Base-by-base conservation (phyloP, 1,140 invertebrate species). In the Temnothorax nylanderi region DNA sequence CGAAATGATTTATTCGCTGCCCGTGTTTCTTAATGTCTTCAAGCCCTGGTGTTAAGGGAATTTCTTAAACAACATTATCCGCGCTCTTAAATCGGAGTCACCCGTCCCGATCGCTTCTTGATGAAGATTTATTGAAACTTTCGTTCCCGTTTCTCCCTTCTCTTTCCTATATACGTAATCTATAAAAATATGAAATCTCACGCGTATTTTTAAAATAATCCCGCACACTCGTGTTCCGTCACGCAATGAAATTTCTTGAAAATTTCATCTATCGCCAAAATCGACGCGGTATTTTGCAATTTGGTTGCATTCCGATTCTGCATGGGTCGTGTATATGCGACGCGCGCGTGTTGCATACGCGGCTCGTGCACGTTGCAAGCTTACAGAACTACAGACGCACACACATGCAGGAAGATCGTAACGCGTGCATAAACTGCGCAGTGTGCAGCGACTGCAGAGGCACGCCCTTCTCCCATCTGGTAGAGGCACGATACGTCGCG, bases 361-460 rank as follows among this genome's bases (percentile, higher is more conserved):
- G 60, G 21, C 62, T 58, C 72, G 41, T 74, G 88, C n/a, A 86
- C 78, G 81, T 75, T 85, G n/a, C 85, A 80, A 84, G 64, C 34
- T 75, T 21, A 49, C 21, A n/a, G 16, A n/a, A 32, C 62, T 37
- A 65, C 41, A 16, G 7, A 58, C 34, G 32, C 34, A 21, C 60
- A 72, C 18, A 41, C 77, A 44, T 47, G 11, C 6, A 87, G 77
- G 90, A 90, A 89, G 87, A 93, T 91, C 90, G 91, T 88, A 93
- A 87, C 93, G 93, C 94, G 93, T 94, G 94, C 93, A 94, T 93
- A 94, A 95, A 95, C 94, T 94, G 94, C 94, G 94, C 94, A 94
- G 94, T 94, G 93, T 91, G 87, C 90, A 93, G 86, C 91, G 89
- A 92, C 91, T 92, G 90, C 89, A 91, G 26, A 26, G 94, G 91